Base-by-base conservation (phyloP, 53 echinoderm and acorn worm species). In the Temnopleurus reevesii region DNA sequence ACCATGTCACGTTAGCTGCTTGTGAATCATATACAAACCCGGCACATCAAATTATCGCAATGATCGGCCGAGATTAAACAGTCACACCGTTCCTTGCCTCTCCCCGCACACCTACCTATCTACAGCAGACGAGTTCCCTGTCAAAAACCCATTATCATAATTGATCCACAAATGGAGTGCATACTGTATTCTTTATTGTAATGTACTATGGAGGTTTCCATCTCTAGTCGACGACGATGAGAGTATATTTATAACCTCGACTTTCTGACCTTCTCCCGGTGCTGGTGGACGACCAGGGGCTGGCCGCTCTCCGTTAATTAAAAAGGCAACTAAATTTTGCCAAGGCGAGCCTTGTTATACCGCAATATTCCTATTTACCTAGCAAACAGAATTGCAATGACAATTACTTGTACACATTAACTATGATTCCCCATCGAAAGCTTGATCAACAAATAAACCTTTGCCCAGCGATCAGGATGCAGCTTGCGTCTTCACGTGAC, bases 111-210 rank as follows among this genome's bases (percentile, higher is more conserved):
- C n/a, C 1, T 71, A 25, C n/a, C 79, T 51, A 10, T 51, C 49
- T 28, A 8, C 77, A 1, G 24, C 47, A 28, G 79, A 46, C 79
- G 17, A 46, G 46, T 79, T 79, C 49, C 79, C 46, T 79, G 79
- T 79, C 79, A 87, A 87, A 87, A 45, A 64, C 47, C 88, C 88
- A 87, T 87, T 87, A 87, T 87, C 88, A 87, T 87, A 87, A 87
- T 87, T 87, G 88, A 71, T 87, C 88, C 71, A 47, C 88, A 87
- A 87, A 87, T 66, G 53, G 88, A 66, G 88, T 66, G 88, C 88
- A 31, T 66, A n/a, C n/a, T n/a, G 71, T 87, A 87, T 66, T 65
- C 49, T 43, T 60, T 83, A 36, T 51, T 87, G 66, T 87, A 41
- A 59, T 25, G 60, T 59, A 41, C 26, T n/a, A n/a, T n/a, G n/a